Conservation (phyloP, 2,888 invertebrate genomes). For the Drosophila subquinaria region DNA sequence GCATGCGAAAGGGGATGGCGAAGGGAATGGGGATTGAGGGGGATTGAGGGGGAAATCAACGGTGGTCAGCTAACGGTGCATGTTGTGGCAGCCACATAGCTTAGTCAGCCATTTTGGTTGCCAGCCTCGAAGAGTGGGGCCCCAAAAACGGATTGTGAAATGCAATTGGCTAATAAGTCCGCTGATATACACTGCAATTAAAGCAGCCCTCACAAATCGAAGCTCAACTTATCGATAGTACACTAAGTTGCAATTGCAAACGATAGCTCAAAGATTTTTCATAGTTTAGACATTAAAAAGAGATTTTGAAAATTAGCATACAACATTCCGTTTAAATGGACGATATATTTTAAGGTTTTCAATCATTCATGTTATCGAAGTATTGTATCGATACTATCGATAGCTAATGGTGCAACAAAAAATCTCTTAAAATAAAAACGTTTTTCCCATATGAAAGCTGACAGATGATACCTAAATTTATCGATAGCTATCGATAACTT, state of each 20-base stretch:
- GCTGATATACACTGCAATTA: slow-evolving; percentile 3
- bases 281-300: too few species aligned
- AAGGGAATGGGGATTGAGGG: not conserved
- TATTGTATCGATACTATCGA: not conserved
- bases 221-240: not conserved
- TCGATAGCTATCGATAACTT: too few species aligned
- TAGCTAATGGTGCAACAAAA: not conserved
- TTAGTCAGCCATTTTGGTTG: slow-evolving; percentile 73
- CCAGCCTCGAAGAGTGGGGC: slow-evolving; percentile 26
- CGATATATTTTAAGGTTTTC: too few species aligned
- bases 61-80: not conserved
- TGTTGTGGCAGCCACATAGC: slow-evolving; percentile 11
- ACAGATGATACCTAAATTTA: too few species aligned
- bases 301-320: too few species aligned
- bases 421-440: not conserved
- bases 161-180: slow-evolving; percentile 60
- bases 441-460: not conserved
- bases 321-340: too few species aligned
- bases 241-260: not conserved
- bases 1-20: not conserved
- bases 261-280: not conserved
- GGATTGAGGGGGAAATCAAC: too few species aligned
- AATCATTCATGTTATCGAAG: not conserved
- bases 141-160: slow-evolving; percentile 53
- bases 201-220: not conserved